Evolutionary conservation across 2,113 vertebrate species (phyloP), one percentile per base, ranked within the genome.

Genomic region (Daubentonia madagascariensis): DNA sequence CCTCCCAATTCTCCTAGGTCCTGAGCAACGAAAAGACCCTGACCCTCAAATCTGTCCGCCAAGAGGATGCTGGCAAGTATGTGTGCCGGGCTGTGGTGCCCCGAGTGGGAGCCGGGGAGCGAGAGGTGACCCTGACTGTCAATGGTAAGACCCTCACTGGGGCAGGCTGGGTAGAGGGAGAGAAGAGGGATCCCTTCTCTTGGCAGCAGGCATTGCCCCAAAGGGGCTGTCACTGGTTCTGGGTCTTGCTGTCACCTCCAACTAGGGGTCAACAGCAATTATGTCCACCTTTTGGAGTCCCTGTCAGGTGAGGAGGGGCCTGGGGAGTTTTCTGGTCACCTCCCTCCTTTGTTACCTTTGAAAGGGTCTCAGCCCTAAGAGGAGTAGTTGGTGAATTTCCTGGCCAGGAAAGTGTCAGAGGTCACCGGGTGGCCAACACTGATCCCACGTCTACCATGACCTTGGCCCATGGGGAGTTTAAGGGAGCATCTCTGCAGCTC

Each of bases 31-130:
- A 99, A 87, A 99, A 99, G 98, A 99, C 99, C 87, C 98, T 99
- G 98, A 99, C 99, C 1, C 98, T 99, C 92, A 99, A 99, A 98
- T 99, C 99, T 0, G 99, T 99, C 50, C 99, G 99, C 35, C 99
- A 99, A 97, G 99, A 99, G 92, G 99, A 99, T 2, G 99, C 99
- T 0, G 99, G 99, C 97, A 99, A 99, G 98, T 99, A 99, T 0
- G 99, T 99, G 59, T 99, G 99, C 96, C 98, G 99, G 3, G 99
- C 99, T 0, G 99, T 99, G 91, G 99, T 99, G 32, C 99, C 99
- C 1, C 99, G 99, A 4, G 99, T 99, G 0, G 99, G 99, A 6
- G 99, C 99, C 0, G 99, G 99, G 1, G 99, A 99, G 94, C 99
- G 99, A 97, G 99, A 99, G 96, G 99, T 99, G 96, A 99, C 99